Conservation (phyloP, 2,113 vertebrate genomes). For the Solea senegalensis region DNA sequence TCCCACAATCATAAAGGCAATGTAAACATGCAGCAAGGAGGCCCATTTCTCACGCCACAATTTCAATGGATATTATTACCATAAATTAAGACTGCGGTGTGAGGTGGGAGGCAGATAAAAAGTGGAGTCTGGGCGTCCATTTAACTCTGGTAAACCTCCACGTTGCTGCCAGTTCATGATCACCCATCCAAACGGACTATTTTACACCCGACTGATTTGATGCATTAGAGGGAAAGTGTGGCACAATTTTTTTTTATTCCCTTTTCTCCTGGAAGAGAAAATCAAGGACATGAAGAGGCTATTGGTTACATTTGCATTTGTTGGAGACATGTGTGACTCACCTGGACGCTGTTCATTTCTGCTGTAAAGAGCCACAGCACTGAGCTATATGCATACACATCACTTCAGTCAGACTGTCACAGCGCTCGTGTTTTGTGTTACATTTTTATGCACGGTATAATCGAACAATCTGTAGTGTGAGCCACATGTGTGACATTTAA, state of each 20-base stretch:
- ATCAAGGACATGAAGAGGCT: conserved; percentile 50
- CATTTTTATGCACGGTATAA: not conserved
- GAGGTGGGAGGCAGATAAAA: conserved; percentile 53
- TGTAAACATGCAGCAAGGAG: conserved; percentile 35
- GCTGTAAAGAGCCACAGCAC: conserved; percentile 16
- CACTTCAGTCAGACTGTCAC: conserved; percentile 15
- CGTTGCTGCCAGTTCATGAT: conserved; percentile 72
- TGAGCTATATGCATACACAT: conserved; percentile 2
- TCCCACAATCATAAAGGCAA: conserved; percentile 25
- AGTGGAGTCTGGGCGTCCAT: conserved; percentile 50
- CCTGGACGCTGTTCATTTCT: conserved; percentile 62
- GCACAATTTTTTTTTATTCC: conserved; percentile 56
- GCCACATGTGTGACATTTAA: not conserved
- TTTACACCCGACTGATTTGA: conserved; percentile 71
- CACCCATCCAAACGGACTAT: conserved; percentile 75
- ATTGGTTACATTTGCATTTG: conserved; percentile 56
- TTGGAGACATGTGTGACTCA: conserved; percentile 48
- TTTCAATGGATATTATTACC: conserved; percentile 62
- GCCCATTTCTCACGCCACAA: conserved; percentile 36
- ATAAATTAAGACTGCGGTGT: conserved; percentile 65
- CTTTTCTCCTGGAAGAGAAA: conserved; percentile 34
- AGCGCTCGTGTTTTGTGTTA: conserved; percentile 3
- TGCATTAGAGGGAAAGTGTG: conserved; percentile 52
- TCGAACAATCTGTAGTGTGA: not conserved
- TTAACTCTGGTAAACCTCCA: conserved; percentile 64